A percentile compares a stretch with the other conserved stretches of the same genome.
These are phyloP conservation scores for Oeneis ivallda DNA, from an alignment of 2,888 invertebrate genomes.

Conservation along the genomic window DNA sequence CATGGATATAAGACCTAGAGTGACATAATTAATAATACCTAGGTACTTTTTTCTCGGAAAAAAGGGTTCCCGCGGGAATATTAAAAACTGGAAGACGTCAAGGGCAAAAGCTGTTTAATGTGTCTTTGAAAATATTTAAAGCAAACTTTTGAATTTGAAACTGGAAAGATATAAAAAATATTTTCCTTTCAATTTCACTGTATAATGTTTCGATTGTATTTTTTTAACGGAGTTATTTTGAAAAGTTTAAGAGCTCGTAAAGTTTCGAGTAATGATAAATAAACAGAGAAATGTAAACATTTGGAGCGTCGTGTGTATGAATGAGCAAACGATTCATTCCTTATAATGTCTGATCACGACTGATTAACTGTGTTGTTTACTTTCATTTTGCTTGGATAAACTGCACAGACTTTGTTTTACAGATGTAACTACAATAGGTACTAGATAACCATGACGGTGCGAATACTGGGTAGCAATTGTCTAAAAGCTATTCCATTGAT, in stretches of 20 bases:
- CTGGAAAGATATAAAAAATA: neutral
- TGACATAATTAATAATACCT: too few relatives aligned
- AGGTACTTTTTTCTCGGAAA: too few relatives aligned
- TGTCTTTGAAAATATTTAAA: too few relatives aligned
- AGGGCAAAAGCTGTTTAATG: too few relatives aligned
- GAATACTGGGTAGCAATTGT: too few relatives aligned
- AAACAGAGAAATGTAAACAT: slow-evolving; percentile 36
- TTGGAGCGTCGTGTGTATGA: slow-evolving; percentile 29
- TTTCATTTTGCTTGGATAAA: slow-evolving; percentile 28
- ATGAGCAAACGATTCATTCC: slow-evolving; percentile 39
- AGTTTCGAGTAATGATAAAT: slow-evolving; percentile 26
- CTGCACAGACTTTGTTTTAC: neutral
- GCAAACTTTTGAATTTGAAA: too few relatives aligned
- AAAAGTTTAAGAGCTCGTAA: slow-evolving; percentile 26
- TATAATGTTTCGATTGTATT: slow-evolving; percentile 5
- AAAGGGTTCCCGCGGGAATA: too few relatives aligned
- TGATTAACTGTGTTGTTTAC: slow-evolving; percentile 40
- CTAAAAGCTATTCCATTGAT: too few relatives aligned
- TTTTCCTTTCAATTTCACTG: neutral
- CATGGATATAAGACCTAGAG: too few relatives aligned
- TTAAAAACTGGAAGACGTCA: too few relatives aligned
- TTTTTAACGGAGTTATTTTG: neutral
- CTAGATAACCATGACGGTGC: too few relatives aligned
- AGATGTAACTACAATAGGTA: too few relatives aligned
- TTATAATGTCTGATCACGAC: slow-evolving; percentile 25